These are phyloP conservation scores for Halisarca cf. caerulea DNA, from an alignment of 37 sponge, comb jelly and placozoan genomes.

Conservation along the genomic window DNA sequence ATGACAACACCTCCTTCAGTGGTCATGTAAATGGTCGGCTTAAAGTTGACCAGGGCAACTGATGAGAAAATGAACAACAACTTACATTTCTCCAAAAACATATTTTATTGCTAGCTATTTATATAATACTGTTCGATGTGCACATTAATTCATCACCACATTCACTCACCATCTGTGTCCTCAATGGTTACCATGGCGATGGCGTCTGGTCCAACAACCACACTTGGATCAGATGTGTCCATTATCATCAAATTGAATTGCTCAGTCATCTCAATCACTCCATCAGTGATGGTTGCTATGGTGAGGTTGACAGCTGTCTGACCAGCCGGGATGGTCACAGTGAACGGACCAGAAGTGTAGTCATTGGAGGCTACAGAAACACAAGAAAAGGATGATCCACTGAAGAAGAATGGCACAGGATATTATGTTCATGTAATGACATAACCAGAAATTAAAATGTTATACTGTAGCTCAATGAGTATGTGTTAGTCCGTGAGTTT, in stretches of 20 bases:
- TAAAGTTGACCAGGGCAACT: not conserved
- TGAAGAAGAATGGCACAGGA: too few species aligned
- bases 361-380: not conserved
- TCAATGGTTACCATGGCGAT: not conserved
- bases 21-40: not conserved
- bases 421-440: too few species aligned
- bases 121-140: too few species aligned
- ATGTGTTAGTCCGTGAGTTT: too few species aligned
- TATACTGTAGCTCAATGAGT: too few species aligned
- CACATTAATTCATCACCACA: not conserved
- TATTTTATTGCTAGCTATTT: not conserved
- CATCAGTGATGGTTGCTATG: constrained; percentile 1
- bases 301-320: not conserved
- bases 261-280: not conserved
- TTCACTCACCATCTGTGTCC: not conserved
- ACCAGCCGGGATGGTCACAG: not conserved
- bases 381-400: not conserved
- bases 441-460: too few species aligned
- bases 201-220: not conserved
- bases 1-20: not conserved
- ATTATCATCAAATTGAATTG: not conserved
- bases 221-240: not conserved
- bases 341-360: not conserved
- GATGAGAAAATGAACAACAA: too few species aligned
- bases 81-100: too few species aligned